Conservation (phyloP, 2,888 invertebrate genomes). For the Dynastes hyllus region DNA sequence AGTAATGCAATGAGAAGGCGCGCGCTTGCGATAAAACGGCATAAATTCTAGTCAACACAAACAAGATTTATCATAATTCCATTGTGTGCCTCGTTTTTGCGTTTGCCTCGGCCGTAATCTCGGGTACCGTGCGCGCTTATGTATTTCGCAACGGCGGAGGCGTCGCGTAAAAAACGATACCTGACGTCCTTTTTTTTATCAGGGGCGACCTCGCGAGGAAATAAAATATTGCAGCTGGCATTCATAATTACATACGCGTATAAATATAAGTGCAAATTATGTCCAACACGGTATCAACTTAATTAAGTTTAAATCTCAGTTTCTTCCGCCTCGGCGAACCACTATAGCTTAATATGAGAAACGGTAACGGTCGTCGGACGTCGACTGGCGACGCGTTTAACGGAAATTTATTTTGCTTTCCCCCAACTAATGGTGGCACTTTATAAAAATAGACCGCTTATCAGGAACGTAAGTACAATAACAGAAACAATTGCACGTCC, state of each 20-base stretch:
- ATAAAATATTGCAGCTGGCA: conserved; percentile 41
- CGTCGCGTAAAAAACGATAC: conserved; percentile 24
- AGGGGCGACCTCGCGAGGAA: conserved; percentile 1
- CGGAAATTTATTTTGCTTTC: conserved; percentile 38
- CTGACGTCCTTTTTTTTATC: conserved; percentile 34
- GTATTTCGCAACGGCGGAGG: conserved; percentile 14
- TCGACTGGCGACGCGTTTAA: conserved; percentile 35
- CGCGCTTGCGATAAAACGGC: conserved; percentile 14
- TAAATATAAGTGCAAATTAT: conserved; percentile 48
- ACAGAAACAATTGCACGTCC: neutral
- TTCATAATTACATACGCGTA: conserved; percentile 45
- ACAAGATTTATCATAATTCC: conserved; percentile 47
- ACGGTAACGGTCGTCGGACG: conserved; percentile 24
- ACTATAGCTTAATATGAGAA: conserved; percentile 37
- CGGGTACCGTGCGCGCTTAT: neutral
- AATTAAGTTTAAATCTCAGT: conserved; percentile 47
- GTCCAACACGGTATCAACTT: conserved; percentile 47
- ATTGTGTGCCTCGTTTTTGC: conserved; percentile 36
- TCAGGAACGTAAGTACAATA: conserved; percentile 30
- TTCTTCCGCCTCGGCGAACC: conserved; percentile 30
- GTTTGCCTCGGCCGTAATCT: conserved; percentile 29
- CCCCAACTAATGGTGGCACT: conserved; percentile 13
- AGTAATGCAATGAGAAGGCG: neutral
- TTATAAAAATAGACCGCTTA: conserved; percentile 45
- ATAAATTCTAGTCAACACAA: conserved; percentile 35